These are phyloP conservation scores for Chlorodrepanis virens DNA, from an alignment of 2,113 vertebrate species.

Conservation along the genomic window DNA sequence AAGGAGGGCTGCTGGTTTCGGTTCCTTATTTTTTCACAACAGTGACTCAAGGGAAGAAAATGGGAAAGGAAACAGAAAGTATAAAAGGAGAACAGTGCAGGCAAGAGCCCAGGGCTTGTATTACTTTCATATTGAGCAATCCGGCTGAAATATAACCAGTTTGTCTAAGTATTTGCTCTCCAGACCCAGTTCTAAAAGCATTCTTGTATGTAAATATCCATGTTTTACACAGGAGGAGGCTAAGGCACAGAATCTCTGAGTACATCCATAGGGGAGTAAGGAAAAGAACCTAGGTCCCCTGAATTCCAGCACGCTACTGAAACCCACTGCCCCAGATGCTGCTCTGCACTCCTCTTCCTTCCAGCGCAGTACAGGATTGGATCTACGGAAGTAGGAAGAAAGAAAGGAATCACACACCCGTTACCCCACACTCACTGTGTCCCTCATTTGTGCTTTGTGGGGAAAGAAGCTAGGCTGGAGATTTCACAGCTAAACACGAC, in stretches of 20 bases:
- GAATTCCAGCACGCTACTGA: fast-evolving
- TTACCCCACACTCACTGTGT: not conserved
- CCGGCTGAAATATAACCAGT: not conserved
- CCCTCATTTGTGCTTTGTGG: not conserved
- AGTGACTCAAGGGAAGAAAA: not conserved
- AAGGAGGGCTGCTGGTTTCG: not conserved
- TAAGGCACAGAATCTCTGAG: not conserved
- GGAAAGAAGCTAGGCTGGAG: not conserved
- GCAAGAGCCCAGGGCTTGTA: fast-evolving
- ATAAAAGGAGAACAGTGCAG: not conserved
- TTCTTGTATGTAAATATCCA: not conserved
- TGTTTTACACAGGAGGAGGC: not conserved
- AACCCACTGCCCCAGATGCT: not conserved
- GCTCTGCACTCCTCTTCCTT: not conserved
- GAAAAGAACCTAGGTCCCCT: not conserved
- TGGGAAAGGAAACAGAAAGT: not conserved
- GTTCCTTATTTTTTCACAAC: fast-evolving
- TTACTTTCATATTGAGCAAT: not conserved
- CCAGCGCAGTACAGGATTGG: not conserved
- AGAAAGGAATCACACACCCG: not conserved
- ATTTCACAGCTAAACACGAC: too few species aligned
- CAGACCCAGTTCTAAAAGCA: not conserved
- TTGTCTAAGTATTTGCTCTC: not conserved
- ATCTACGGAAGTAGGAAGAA: fast-evolving
- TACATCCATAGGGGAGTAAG: fast-evolving